Evolutionary conservation across 1,140 invertebrate genomes (phyloP).

Genomic region (Cydia fagiglandana): DNA sequence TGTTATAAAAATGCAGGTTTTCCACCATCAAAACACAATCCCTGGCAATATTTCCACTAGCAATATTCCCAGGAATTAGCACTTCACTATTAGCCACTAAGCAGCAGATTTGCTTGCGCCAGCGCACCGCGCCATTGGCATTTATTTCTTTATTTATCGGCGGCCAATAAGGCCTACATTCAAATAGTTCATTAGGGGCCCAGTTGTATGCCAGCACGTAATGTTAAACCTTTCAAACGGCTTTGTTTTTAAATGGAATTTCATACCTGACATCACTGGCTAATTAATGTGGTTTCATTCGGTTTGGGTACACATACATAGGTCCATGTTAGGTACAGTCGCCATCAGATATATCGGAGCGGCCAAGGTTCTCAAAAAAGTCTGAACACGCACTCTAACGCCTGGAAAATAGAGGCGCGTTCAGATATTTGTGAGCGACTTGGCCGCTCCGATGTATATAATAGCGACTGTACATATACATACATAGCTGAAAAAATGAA

Average conservation of each 20-base stretch:
- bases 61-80: not conserved
- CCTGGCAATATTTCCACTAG: not conserved
- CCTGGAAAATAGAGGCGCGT: too few species aligned
- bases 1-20: too few species aligned
- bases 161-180: constrained; percentile 73
- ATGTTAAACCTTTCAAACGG: not conserved
- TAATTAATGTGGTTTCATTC: not conserved
- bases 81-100: constrained; percentile 43
- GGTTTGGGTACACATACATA: too few species aligned
- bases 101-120: constrained; percentile 67
- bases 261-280: not conserved
- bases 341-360: too few species aligned
- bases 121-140: constrained; percentile 51
- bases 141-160: constrained; percentile 72
- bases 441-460: too few species aligned
- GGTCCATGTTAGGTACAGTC: too few species aligned
- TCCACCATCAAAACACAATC: not conserved
- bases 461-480: too few species aligned
- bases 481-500: too few species aligned
- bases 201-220: constrained; percentile 63
- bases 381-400: too few species aligned
- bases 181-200: constrained; percentile 76
- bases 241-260: constrained; percentile 15
- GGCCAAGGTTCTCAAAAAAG: too few species aligned
- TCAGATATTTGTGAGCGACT: too few species aligned